Percentiles rank a stretch among this genome's conserved stretches.
phyloP scores from a whole-genome alignment of 2,888 invertebrate species.

The Crepidodera aurea region DNA sequence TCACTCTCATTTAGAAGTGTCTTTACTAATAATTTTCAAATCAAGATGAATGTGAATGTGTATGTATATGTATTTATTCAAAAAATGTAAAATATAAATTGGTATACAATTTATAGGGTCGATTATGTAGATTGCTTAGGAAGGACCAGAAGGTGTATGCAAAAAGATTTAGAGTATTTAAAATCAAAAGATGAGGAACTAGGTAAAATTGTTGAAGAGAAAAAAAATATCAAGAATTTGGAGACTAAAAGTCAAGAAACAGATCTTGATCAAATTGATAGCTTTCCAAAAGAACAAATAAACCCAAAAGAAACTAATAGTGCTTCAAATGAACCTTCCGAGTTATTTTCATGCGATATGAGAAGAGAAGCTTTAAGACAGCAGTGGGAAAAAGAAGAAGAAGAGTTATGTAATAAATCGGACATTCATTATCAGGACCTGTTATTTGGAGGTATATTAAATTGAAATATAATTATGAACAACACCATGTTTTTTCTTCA shows the following conservation, averaged over 20 bases:
- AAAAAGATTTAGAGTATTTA: conserved; percentile 76
- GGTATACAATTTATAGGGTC: conserved; percentile 76
- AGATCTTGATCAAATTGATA: background rate
- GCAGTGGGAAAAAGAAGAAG: conserved; percentile 89
- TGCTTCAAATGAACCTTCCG: conserved; percentile 39
- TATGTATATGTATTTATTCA: too few relatives aligned
- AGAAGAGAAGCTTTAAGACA: conserved; percentile 76
- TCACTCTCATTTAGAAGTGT: too few relatives aligned
- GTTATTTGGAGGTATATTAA: conserved; percentile 77
- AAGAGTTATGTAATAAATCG: conserved; percentile 73
- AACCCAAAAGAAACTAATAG: background rate
- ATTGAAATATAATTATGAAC: background rate
- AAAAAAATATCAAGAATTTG: conserved; percentile 17
- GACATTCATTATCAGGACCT: conserved; percentile 93
- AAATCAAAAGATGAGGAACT: conserved; percentile 69
- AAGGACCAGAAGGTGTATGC: conserved; percentile 82
- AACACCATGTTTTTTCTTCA: too few relatives aligned
- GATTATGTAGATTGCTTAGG: conserved; percentile 91
- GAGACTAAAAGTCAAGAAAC: background rate
- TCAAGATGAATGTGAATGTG: too few relatives aligned
- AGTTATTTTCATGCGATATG: conserved; percentile 65
- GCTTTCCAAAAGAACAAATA: background rate
- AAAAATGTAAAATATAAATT: too few relatives aligned
- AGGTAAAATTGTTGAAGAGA: conserved; percentile 54
- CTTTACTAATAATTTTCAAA: too few relatives aligned